Base-by-base conservation (phyloP, 2,113 vertebrate genomes). In the Clarias magur region DNA sequence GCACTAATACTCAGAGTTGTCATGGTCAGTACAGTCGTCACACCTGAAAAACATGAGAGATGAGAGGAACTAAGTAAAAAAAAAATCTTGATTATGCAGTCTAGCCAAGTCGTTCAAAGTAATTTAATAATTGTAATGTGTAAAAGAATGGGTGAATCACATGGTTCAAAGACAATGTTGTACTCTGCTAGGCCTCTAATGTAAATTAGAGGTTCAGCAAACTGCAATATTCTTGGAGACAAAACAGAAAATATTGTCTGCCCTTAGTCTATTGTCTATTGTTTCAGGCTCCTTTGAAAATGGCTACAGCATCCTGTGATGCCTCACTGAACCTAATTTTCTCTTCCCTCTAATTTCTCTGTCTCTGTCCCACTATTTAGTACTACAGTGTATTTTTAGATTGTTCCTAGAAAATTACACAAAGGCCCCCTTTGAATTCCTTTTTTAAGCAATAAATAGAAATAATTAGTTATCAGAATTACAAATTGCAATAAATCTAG, bases 1-100 rank as follows among this genome's bases (percentile, higher is more conserved):
- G 98, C 97, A 73, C 98, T 99, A 92, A 99, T 99, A 87, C 98
- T 99, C 57, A 99, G 93, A 34, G 98, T 99, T 34, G 98, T 99
- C 98, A 99, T 99, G 8, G 98, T 99, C 80, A 99, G 93, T 42
- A 99, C 98, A 15, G 98, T 99, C 82, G 98, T 99, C 73, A 99
- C 98, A 90, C 98, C 98, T 99, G 92, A n/a, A 13, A 88, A 85
- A 83, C 6, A 91, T 12, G 80, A 65, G 80, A 27, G 21, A 72
- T 65, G 34, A 68, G 42, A 48, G 0, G 34, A 23, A 16, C 25
- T 34, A 67, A 78, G 54, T 79, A 30, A 65, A 85, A 56, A 30
- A 65, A 85, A 56, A 68, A 86, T 86, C 63, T 65, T 10, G 23
- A 72, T 54, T 87, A 70, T 75, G 16, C 11, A 54, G 38, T n/a